phyloP scores from a whole-genome alignment of 2,113 vertebrate species.

The Epinephelus fuscoguttatus region DNA sequence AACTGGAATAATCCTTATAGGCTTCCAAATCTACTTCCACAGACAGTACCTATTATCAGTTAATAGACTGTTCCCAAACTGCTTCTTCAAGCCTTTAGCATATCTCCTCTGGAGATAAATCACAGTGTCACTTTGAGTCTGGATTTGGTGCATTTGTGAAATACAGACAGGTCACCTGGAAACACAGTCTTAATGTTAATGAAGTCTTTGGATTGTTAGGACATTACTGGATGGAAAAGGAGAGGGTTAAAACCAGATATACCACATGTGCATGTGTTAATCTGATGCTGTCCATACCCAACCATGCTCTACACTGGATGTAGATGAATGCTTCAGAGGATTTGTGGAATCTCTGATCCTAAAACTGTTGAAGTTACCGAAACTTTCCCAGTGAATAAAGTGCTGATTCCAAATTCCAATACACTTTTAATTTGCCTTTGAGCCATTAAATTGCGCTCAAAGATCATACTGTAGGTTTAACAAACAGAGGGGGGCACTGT shows the following conservation, averaged over 20 bases:
- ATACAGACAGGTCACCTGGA: conserved; percentile 16
- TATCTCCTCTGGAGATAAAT: conserved; percentile 32
- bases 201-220: background rate
- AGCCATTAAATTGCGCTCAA: background rate
- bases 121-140: background rate
- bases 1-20: conserved; percentile 7
- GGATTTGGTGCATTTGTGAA: background rate
- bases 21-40: conserved; percentile 15
- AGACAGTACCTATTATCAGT: conserved; percentile 37
- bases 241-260: too few relatives aligned
- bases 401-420: too few relatives aligned
- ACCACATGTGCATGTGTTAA: too few relatives aligned
- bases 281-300: too few relatives aligned
- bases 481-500: too few relatives aligned
- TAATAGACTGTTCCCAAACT: conserved; percentile 38
- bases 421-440: background rate
- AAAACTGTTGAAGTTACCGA: too few relatives aligned
- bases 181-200: conserved; percentile 7
- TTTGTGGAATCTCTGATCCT: too few relatives aligned
- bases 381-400: too few relatives aligned
- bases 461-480: background rate
- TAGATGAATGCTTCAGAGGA: too few relatives aligned
- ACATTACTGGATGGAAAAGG: background rate
- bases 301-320: too few relatives aligned
- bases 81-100: conserved; percentile 7